Conservation (phyloP, 2,113 vertebrate genomes). For the Lagenorhynchus albirostris region DNA sequence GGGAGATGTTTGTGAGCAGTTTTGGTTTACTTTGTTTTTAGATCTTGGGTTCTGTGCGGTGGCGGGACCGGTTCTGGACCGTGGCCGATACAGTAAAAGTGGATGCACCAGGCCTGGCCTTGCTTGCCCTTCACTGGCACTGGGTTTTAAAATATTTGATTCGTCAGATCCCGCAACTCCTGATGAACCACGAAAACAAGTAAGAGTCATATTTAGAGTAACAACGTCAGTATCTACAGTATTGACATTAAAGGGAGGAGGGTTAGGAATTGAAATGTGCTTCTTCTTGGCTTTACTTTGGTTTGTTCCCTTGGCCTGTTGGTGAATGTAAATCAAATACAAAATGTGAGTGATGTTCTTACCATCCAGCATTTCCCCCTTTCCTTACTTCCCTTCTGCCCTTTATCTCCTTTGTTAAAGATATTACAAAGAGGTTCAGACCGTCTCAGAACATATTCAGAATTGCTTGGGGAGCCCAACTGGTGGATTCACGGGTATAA, state of each 20-base stretch:
- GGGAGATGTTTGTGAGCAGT: constrained; percentile 4
- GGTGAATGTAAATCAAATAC: background rate
- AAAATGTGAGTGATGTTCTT: background rate
- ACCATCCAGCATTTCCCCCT: background rate
- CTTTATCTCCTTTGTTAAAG: constrained; percentile 70
- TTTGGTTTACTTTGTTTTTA: constrained; percentile 58
- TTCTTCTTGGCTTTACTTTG: background rate
- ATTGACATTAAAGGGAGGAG: background rate
- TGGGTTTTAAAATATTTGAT: constrained; percentile 95
- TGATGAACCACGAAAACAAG: constrained; percentile 88
- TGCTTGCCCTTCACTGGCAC: constrained; percentile 96
- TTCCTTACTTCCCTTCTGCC: background rate
- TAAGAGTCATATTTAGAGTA: constrained; percentile 72
- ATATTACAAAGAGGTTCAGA: constrained; percentile 88
- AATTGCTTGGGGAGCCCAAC: constrained; percentile 85
- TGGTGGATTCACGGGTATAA: constrained; percentile 83
- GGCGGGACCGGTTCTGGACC: constrained; percentile 93
- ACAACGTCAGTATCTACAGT: background rate
- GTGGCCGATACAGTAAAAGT: constrained; percentile 85
- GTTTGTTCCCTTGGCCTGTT: background rate
- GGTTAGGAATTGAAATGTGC: background rate
- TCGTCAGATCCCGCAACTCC: constrained; percentile 85
- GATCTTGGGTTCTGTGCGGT: constrained; percentile 85
- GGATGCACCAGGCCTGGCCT: constrained; percentile 86
- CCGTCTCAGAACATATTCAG: constrained; percentile 90